phyloP scores from a whole-genome alignment of 2,888 invertebrate species.

The Caenorhabditis parvicauda region DNA sequence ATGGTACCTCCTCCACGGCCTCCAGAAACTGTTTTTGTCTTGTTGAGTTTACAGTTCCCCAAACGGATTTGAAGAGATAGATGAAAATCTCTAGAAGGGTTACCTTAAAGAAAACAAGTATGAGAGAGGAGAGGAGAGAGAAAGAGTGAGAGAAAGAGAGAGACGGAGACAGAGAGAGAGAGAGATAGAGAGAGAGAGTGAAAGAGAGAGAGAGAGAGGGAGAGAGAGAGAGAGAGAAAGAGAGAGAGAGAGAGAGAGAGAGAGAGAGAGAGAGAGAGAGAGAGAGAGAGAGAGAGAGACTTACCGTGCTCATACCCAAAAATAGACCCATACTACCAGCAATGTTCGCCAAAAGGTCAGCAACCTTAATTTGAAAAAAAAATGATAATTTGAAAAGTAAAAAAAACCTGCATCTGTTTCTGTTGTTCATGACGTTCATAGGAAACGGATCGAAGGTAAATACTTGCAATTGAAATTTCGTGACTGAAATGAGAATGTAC shows the following conservation, averaged over 20 bases:
- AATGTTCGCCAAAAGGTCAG: constrained; percentile 49
- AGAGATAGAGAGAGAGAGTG: no score
- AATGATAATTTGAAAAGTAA: no score
- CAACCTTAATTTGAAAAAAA: no score
- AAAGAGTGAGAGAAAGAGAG: no score
- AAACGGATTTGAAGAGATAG: constrained; percentile 44
- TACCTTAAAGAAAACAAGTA: constrained; percentile 25
- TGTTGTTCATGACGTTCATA: constrained; percentile 48
- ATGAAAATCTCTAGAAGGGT: constrained; percentile 52
- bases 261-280: not conserved
- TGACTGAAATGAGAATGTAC: constrained; percentile 8
- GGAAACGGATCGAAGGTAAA: constrained; percentile 39
- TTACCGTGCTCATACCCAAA: constrained; percentile 48
- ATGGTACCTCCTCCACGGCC: constrained; percentile 17
- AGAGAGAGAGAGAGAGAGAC: not conserved
- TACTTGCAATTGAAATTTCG: constrained; percentile 19
- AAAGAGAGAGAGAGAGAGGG: not conserved
- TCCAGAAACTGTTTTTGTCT: constrained; percentile 46
- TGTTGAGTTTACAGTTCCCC: constrained; percentile 43
- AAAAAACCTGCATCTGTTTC: constrained; percentile 48
- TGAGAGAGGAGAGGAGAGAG: not conserved
- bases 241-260: not conserved
- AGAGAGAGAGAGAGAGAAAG: not conserved
- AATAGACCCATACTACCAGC: constrained; percentile 53
- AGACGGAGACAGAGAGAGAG: no score